A percentile compares a stretch with the other conserved stretches of the same genome.
These are phyloP conservation scores for Taphrorychus bicolor DNA, from an alignment of 2,888 invertebrate genomes.

Conservation along the genomic window DNA sequence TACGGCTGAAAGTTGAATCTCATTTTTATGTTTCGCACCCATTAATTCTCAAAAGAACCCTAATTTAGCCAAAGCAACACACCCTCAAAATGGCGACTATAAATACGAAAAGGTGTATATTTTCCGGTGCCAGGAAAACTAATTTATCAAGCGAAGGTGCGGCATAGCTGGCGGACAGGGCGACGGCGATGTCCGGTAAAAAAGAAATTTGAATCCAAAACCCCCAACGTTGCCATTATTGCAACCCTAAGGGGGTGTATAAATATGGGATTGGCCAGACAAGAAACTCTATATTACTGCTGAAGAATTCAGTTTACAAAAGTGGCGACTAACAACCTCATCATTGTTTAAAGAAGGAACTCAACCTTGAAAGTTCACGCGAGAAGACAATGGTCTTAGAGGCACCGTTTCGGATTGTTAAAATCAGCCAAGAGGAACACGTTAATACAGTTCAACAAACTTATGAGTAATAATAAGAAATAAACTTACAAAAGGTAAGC, in stretches of 20 bases:
- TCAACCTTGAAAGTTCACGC: conserved; percentile 29
- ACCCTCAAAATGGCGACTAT: conserved; percentile 38
- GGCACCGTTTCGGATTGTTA: conserved; percentile 27
- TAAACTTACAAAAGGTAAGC: not conserved
- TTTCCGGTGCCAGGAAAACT: conserved; percentile 36
- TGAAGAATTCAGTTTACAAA: not conserved
- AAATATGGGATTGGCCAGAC: conserved; percentile 1
- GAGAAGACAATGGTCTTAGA: conserved; percentile 28
- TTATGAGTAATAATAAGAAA: conserved; percentile 5
- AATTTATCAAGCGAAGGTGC: conserved; percentile 38
- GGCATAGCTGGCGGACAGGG: conserved; percentile 24
- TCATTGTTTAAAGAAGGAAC: conserved; percentile 1
- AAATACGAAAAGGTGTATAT: conserved; percentile 35
- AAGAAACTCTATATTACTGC: too few species aligned
- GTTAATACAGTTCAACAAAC: conserved; percentile 25
- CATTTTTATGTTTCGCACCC: not conserved
- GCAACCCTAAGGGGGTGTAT: not conserved
- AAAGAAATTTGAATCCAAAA: conserved; percentile 32
- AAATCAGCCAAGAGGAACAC: conserved; percentile 33
- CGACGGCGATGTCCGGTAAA: conserved; percentile 33
- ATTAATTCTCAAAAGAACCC: conserved; percentile 17
- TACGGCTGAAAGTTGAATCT: not conserved
- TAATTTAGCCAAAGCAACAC: conserved; percentile 24
- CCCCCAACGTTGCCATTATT: not conserved
- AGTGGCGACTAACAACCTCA: not conserved